Base-by-base conservation (phyloP, 2,113 vertebrate genomes). In the Coryphaenoides rupestris region DNA sequence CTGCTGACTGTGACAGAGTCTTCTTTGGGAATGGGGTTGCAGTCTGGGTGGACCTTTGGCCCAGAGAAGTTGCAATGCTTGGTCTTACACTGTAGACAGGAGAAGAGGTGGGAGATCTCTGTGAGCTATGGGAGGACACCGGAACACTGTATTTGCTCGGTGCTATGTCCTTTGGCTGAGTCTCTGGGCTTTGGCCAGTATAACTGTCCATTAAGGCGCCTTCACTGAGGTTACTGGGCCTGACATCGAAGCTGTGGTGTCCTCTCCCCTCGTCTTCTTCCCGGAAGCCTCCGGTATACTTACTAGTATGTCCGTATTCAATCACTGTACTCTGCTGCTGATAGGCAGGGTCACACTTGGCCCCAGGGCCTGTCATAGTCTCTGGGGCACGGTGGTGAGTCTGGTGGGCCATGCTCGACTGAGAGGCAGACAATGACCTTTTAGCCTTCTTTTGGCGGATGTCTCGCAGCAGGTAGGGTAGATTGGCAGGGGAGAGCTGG, bases 251-350 rank as follows among this genome's bases (percentile, higher is more conserved):
- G 61, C 55, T n/a, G 22, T 55, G 60, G 22, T 55, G 60, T 0
- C 21, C 66, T 70, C 60, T 75, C 17, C 21, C 46, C 15, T 88
- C 9, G 6, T 40, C 65, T 0, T 88, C 90, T 54, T 91, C 83
- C 60, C 88, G 90, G 0, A 84, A 70, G 64, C 88, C 92, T 1
- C 87, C 89, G 5, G 54, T 60, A 3, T 93, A 95, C 75, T 94
- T 95, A 17, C 93, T 92, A 13, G 89, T 92, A 55, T 98, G 95
- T 74, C 95, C 94, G 26, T 98, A 99, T 74, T 98, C 95, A 49
- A 96, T 95, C 7, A 98, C 94, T 79, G 95, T 95, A 66, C 91
- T 83, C 23, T 90, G 89, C 58, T 92, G 76, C 2, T 79, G 90
- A 28, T 70, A 75, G 19, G 89, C 60, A 14, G 83, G 63, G 3